Conservation (phyloP, 2,113 vertebrate genomes). For the Passer montanus region DNA sequence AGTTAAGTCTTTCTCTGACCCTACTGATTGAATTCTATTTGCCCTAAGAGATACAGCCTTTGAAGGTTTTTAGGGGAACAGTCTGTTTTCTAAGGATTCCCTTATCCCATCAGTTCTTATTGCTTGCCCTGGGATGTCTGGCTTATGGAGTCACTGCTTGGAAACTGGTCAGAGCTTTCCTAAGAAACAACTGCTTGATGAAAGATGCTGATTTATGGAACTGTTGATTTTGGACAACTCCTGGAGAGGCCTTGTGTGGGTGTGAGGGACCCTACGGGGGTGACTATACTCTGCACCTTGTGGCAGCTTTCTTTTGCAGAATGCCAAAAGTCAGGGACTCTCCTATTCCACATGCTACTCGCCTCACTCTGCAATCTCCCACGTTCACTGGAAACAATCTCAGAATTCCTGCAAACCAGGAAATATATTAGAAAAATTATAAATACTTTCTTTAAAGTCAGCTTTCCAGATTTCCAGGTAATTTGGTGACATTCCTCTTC, state of each 20-base stretch:
- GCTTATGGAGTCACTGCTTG: not conserved
- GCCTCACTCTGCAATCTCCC: not conserved
- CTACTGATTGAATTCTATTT: not conserved
- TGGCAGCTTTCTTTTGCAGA: not conserved
- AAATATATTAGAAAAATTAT: not conserved
- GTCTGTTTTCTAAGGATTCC: not conserved
- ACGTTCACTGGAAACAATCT: not conserved
- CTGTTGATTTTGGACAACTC: not conserved
- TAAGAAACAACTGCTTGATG: not conserved
- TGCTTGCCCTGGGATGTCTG: not conserved
- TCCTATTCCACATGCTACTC: not conserved
- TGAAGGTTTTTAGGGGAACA: not conserved
- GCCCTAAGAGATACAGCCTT: not conserved
- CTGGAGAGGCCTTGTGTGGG: not conserved
- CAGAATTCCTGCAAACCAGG: not conserved
- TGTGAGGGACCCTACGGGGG: not conserved
- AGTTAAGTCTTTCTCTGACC: not conserved
- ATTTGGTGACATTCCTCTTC: not conserved
- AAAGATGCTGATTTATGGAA: conserved; percentile 9
- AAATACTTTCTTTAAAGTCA: not conserved
- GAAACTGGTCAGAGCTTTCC: not conserved
- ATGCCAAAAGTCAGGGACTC: not conserved
- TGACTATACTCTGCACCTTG: not conserved
- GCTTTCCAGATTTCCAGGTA: not conserved
- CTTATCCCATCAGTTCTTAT: not conserved